These are phyloP conservation scores for Limenitis camilla DNA, from an alignment of 2,888 invertebrate species.

Conservation along the genomic window DNA sequence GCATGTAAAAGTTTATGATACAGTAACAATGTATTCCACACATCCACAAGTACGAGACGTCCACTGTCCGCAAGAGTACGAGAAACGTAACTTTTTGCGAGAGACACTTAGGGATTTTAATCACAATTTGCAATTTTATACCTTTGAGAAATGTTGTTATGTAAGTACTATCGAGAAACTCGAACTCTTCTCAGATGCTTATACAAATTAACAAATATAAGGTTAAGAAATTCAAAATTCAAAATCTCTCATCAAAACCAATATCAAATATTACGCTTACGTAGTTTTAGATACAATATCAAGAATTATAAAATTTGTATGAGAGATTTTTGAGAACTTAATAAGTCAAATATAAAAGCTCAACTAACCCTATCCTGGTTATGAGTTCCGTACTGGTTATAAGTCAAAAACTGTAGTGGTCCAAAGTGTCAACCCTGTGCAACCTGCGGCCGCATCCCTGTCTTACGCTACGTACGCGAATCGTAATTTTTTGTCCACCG, in stretches of 20 bases:
- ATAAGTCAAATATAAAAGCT: no score
- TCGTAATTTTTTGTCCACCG: constrained; percentile 62
- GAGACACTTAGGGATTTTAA: neutral
- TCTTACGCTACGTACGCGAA: constrained; percentile 60
- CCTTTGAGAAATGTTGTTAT: no score
- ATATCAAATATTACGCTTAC: no score
- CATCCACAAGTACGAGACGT: constrained; percentile 6
- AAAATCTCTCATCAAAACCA: no score
- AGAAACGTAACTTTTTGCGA: constrained; percentile 1
- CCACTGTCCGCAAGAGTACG: neutral
- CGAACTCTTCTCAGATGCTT: no score
- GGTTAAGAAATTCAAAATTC: no score
- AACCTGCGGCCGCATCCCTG: constrained; percentile 18
- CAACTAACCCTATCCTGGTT: neutral
- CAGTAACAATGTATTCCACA: neutral
- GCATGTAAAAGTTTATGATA: no score
- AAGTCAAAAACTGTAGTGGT: neutral
- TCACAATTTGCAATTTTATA: neutral
- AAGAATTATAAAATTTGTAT: no score
- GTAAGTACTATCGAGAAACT: no score
- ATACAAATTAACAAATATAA: no score
- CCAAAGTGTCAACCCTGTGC: constrained; percentile 12
- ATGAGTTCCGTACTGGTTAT: neutral
- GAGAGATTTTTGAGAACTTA: no score
- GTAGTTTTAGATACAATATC: no score